Evolutionary conservation across 2,888 invertebrate genomes (phyloP).

Genomic region (Tachina grossa): DNA sequence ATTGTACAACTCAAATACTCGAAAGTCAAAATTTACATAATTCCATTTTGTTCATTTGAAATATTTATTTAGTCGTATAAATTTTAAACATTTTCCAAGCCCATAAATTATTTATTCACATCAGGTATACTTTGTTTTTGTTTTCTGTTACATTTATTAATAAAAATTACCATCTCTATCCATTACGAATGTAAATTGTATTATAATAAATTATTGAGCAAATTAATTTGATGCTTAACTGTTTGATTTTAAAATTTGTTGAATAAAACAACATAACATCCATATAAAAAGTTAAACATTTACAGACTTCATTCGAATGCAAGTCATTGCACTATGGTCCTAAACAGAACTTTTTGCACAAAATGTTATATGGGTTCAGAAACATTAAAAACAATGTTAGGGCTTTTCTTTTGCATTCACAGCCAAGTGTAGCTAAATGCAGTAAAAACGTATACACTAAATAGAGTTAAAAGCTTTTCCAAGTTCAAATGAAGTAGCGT

Average conservation of each 20-base stretch:
- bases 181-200: background rate
- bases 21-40: conserved; percentile 41
- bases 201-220: background rate
- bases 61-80: conserved; percentile 22
- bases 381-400: no score
- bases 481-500: no score
- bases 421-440: no score
- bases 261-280: background rate
- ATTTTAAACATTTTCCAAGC: background rate
- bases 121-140: conserved; percentile 1
- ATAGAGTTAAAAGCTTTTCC: no score
- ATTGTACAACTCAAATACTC: conserved; percentile 36
- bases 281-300: background rate
- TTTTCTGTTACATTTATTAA: background rate
- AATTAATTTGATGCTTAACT: background rate
- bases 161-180: background rate
- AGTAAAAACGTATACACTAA: no score
- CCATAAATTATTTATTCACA: conserved; percentile 13
- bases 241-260: background rate
- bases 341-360: no score
- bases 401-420: no score
- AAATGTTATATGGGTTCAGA: no score
- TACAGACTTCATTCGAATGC: background rate
- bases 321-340: background rate
- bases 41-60: conserved; percentile 33